Evolutionary conservation across 2,888 invertebrate genomes (phyloP), one percentile per base, ranked within the genome.

Genomic region (Galeopsomyia nigrocyanea): DNA sequence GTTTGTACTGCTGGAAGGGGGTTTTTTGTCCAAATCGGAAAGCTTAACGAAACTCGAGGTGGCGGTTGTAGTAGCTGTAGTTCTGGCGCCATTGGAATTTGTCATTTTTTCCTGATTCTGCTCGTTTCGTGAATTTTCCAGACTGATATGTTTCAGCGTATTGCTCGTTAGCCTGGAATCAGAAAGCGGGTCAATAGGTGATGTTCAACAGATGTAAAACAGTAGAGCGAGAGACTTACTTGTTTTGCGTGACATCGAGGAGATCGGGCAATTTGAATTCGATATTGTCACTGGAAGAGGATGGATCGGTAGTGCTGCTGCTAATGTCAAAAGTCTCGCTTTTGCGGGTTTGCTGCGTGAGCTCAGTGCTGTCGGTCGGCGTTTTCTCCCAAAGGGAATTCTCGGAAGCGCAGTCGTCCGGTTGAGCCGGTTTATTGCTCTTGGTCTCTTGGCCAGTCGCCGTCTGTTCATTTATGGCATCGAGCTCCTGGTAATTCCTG

Each of bases 1-100:
- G 0, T 82, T 80, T 2, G 79, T 56, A 0, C 89, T 79, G 31
- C 89, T 89, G 60, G 88, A 86, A 9, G 55, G 62, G 9, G 89
- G 88, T 6, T 90, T 89, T 79, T 92, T 93, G 82, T 95, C 94
- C 84, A 95, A 88, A 83, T 95, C 95, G 0, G 95, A 95, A 9
- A 95, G 87, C 80, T 92, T 92, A 0, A 95, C 95, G 82, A 93
- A 93, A 68, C 88, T 87, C 7, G 39, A 39, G 39, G 39, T 7
- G 26, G 87, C 71, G 81, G n/a, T n/a, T n/a, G n/a, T n/a, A n/a
- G 87, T 72, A 21, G 75, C 73, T 5, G 65, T 46, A 21, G 79
- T 75, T 26, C 77, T 79, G 3, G 60, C 51, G 9, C 74, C 65
- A n/a, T 73, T 64, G 22, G 57, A 26, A 56, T 68, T 66, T 9